Conservation (phyloP, 1,140 invertebrate species). For the Drosophila setifemur region DNA sequence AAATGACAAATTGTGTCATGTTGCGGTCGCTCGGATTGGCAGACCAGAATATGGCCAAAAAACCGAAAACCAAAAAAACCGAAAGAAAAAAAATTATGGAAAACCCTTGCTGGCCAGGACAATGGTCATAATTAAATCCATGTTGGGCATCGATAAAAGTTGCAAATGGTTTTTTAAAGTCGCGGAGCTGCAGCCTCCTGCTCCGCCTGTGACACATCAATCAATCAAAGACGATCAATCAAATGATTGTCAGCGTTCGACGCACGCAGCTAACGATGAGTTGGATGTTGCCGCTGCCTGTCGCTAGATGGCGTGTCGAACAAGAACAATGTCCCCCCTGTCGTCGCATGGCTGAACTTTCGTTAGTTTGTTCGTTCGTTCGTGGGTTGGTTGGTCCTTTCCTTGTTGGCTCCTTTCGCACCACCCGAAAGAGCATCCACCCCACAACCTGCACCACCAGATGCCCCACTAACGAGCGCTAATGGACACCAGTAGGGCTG, state of each 20-base stretch:
- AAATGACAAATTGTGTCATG: slow-evolving; percentile 81
- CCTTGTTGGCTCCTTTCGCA: no score
- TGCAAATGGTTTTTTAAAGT: slow-evolving; percentile 70
- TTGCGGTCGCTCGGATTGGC: slow-evolving; percentile 58
- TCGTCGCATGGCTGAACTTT: slow-evolving; percentile 54
- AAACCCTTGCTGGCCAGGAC: not conserved
- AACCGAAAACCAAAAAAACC: not conserved
- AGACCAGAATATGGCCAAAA: slow-evolving; percentile 4
- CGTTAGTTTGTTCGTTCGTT: no score
- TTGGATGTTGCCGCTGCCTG: slow-evolving; percentile 51
- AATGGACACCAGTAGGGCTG: slow-evolving; percentile 51
- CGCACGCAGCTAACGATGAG: slow-evolving; percentile 49
- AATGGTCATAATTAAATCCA: slow-evolving; percentile 63
- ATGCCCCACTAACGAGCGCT: slow-evolving; percentile 59
- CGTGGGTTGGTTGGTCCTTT: no score
- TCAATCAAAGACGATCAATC: slow-evolving; percentile 77
- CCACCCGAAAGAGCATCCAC: not conserved
- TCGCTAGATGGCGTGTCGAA: slow-evolving; percentile 73
- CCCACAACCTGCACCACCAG: not conserved
- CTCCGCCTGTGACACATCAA: slow-evolving; percentile 42
- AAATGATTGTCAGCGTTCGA: slow-evolving; percentile 67
- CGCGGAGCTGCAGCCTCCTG: not conserved
- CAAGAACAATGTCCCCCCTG: slow-evolving; percentile 62
- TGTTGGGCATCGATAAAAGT: slow-evolving; percentile 70
- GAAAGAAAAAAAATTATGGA: not conserved